Conservation (phyloP, 2,797 vertebrate species). For the Sorex maritimensis region DNA sequence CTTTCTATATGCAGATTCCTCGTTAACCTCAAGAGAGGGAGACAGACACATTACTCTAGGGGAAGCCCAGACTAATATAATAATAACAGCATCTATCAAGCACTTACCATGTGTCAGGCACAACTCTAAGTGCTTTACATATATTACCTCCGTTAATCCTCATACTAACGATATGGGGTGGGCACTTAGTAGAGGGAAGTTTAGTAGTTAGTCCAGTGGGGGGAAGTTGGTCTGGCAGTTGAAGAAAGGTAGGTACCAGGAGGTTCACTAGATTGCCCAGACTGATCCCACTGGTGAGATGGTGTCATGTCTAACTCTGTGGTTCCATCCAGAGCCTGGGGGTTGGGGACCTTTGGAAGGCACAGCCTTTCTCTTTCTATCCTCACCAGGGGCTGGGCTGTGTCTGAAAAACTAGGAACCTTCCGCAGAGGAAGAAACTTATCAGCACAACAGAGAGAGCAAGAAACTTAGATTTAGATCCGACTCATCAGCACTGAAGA, state of each 20-base stretch:
- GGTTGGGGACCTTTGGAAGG: fast-evolving
- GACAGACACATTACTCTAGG: constrained; percentile 50
- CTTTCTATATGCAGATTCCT: constrained; percentile 25
- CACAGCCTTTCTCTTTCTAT: not conserved
- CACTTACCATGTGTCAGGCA: constrained; percentile 45
- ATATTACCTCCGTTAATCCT: constrained; percentile 60
- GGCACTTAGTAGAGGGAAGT: not conserved
- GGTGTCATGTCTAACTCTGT: not conserved
- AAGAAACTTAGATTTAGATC: not conserved
- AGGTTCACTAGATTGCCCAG: not conserved
- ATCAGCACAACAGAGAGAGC: not conserved
- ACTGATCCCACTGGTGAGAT: not conserved
- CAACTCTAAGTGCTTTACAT: constrained; percentile 62
- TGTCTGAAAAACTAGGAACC: not conserved
- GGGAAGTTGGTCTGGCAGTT: not conserved
- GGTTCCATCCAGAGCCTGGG: not conserved
- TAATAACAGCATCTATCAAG: constrained; percentile 69
- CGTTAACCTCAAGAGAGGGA: constrained; percentile 49
- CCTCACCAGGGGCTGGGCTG: not conserved
- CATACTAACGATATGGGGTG: not conserved
- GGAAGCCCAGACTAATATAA: constrained; percentile 45
- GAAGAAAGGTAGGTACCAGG: not conserved
- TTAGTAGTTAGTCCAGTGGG: not conserved
- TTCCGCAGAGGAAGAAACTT: not conserved
- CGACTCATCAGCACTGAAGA: not conserved